These are phyloP conservation scores for Ellobius talpinus DNA, from an alignment of 2,113 vertebrate genomes.

Conservation along the genomic window DNA sequence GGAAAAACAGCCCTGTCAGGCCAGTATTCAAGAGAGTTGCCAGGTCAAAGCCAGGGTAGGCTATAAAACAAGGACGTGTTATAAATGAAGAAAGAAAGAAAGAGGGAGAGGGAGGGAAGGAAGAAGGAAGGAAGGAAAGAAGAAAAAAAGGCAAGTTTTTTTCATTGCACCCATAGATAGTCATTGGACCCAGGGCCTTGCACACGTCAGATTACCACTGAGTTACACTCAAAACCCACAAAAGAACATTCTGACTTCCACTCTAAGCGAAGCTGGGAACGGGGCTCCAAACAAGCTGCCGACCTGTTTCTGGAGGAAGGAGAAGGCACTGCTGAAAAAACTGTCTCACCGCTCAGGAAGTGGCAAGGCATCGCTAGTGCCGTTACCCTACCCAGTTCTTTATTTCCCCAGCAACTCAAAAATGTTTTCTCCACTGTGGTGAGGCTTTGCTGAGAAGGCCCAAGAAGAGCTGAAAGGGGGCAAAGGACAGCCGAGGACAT, in stretches of 20 bases:
- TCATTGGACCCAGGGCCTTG: background rate
- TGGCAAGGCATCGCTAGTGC: background rate
- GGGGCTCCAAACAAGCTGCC: background rate
- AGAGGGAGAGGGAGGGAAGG: background rate
- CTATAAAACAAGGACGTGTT: background rate
- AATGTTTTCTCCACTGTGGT: background rate
- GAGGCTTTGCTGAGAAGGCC: conserved; percentile 13
- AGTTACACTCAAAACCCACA: background rate
- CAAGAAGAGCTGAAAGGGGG: background rate
- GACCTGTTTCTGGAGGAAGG: conserved; percentile 6
- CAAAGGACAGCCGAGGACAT: background rate
- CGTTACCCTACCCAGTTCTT: conserved; percentile 7
- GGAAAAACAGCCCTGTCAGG: background rate
- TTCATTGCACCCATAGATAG: background rate
- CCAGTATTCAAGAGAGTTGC: background rate
- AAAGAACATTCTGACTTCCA: background rate
- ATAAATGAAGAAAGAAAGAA: background rate
- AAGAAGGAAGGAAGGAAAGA: background rate
- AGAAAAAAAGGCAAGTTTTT: background rate
- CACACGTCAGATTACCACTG: background rate
- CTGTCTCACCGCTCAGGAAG: background rate
- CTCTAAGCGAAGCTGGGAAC: background rate
- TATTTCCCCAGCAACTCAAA: background rate
- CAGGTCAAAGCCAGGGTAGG: background rate
- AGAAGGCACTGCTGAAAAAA: background rate